Evolutionary conservation across 2,113 vertebrate genomes (phyloP).

Genomic region (Percopsis transmontana): DNA sequence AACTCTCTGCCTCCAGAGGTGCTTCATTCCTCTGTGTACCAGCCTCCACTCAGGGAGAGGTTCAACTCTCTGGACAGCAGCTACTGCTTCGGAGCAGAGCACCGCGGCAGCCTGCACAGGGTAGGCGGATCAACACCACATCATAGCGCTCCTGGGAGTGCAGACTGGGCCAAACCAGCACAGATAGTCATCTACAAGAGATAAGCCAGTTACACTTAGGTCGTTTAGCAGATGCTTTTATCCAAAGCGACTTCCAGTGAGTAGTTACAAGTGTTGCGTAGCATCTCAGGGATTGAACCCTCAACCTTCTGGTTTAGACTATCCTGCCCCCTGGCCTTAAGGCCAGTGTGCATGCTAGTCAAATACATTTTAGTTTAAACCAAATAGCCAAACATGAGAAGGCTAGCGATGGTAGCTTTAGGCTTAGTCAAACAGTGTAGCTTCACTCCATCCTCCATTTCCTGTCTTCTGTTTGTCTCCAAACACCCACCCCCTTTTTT

Average conservation of each 20-base stretch:
- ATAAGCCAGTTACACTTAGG: too few species aligned
- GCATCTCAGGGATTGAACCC: too few species aligned
- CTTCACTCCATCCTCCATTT: constrained; percentile 19
- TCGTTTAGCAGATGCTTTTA: too few species aligned
- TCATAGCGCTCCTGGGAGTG: too few species aligned
- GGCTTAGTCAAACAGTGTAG: neutral
- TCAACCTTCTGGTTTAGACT: too few species aligned
- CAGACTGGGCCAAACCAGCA: neutral
- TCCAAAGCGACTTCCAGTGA: too few species aligned
- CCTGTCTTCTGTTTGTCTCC: constrained; percentile 31
- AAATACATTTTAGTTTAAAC: neutral
- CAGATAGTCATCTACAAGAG: neutral
- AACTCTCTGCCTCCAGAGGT: constrained; percentile 96
- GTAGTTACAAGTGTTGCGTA: too few species aligned
- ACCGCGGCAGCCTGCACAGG: constrained; percentile 87
- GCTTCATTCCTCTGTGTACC: constrained; percentile 90
- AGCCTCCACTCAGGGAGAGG: constrained; percentile 90
- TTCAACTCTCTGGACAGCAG: constrained; percentile 94
- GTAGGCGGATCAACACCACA: constrained; percentile 65
- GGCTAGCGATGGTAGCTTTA: too few species aligned
- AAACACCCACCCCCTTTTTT: constrained; percentile 40
- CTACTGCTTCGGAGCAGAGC: constrained; percentile 87
- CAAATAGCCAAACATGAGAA: too few species aligned
- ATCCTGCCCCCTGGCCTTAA: too few species aligned
- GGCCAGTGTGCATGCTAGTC: too few species aligned